Percentiles rank a stretch among this genome's conserved stretches.
phyloP scores from a whole-genome alignment of 2,797 vertebrate genomes.

The Typhlichthys subterraneus region DNA sequence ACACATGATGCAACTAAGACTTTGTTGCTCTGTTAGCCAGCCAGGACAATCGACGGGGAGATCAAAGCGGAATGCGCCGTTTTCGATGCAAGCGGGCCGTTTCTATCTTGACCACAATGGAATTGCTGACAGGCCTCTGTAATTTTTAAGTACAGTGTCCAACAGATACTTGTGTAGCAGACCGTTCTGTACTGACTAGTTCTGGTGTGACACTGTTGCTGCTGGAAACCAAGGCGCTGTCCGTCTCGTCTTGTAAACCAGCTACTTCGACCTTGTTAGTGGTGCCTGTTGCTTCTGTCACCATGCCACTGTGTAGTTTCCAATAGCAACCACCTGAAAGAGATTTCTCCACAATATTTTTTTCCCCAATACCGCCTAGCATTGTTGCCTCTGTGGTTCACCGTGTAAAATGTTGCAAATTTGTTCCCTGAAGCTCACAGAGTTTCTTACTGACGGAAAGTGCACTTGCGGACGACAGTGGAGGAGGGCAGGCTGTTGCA shows the following conservation, averaged over 20 bases:
- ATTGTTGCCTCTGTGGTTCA: conserved; percentile 60
- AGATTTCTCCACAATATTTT: conserved; percentile 61
- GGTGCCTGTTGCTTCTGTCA: conserved; percentile 56
- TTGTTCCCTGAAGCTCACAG: conserved; percentile 48
- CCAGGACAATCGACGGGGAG: too few species aligned
- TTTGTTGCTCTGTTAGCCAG: too few species aligned
- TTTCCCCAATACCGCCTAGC: conserved; percentile 27
- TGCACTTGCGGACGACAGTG: conserved; percentile 23
- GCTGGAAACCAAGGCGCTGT: conserved; percentile 47
- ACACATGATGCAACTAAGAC: too few species aligned
- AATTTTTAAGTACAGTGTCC: conserved; percentile 17
- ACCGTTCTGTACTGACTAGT: conserved; percentile 35
- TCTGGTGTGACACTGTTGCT: conserved; percentile 33
- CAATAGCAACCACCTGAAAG: conserved; percentile 73
- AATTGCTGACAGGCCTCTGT: conserved; percentile 15
- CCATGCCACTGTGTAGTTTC: conserved; percentile 66
- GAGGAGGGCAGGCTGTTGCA: conserved; percentile 62
- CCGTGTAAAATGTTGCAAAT: conserved; percentile 58
- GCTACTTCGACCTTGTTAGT: conserved; percentile 52
- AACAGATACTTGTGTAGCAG: conserved; percentile 8
- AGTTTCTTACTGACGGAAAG: conserved; percentile 44
- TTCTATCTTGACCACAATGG: too few species aligned
- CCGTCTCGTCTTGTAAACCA: conserved; percentile 30
- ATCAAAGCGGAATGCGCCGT: too few species aligned
- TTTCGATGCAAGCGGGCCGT: too few species aligned